Conservation (phyloP, 2,113 vertebrate genomes). For the Thermophis baileyi region DNA sequence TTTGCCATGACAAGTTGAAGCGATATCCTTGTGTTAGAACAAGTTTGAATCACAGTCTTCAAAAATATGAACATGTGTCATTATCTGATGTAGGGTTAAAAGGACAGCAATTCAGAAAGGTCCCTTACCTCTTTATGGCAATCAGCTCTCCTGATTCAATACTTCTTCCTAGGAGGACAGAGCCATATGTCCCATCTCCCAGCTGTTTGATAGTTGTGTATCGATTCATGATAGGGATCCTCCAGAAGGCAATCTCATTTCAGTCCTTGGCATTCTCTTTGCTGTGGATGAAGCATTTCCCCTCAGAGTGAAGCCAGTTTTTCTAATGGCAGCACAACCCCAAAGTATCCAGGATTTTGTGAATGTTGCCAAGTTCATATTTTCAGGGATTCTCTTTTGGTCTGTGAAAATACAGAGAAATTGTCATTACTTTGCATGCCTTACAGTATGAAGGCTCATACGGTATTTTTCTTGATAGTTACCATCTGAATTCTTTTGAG, state of each 20-base stretch:
- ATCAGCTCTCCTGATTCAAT: conserved; percentile 94
- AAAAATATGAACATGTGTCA: background rate
- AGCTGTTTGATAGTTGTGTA: conserved; percentile 92
- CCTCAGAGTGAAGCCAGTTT: conserved; percentile 81
- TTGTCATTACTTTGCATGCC: background rate
- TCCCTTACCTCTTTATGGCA: conserved; percentile 91
- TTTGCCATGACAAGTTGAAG: background rate
- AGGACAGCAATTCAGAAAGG: background rate
- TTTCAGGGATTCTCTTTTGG: conserved; percentile 75
- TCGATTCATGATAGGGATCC: conserved; percentile 84
- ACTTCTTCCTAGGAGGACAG: conserved; percentile 90
- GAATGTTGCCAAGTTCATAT: conserved; percentile 77
- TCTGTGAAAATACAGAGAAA: conserved; percentile 59
- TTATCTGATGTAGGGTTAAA: background rate
- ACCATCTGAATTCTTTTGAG: background rate
- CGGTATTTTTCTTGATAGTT: background rate
- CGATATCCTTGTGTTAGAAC: background rate
- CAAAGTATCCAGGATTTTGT: conserved; percentile 65
- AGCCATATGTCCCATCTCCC: conserved; percentile 94
- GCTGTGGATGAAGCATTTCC: conserved; percentile 48
- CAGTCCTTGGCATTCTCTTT: conserved; percentile 54
- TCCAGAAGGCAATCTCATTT: conserved; percentile 57
- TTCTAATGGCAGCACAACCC: conserved; percentile 86
- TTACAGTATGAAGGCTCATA: background rate
- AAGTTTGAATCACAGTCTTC: background rate